Evolutionary conservation across 2,888 invertebrate species (phyloP).

Genomic region (Dicranocentrus wangi): DNA sequence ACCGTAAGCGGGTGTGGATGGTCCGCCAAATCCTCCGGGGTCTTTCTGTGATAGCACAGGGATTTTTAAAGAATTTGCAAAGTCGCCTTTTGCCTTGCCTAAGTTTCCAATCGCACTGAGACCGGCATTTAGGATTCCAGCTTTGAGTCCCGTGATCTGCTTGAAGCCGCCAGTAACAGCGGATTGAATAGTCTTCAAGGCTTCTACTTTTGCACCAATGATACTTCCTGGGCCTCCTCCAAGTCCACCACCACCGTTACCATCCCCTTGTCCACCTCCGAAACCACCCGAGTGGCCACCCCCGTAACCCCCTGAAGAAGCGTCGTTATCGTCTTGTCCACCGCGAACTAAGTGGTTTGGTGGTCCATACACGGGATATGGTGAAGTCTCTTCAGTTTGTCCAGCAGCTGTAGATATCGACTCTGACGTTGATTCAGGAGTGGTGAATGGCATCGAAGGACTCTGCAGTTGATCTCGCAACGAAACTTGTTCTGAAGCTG

Average conservation of each 20-base stretch:
- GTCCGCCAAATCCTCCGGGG: background rate
- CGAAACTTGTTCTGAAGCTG: background rate
- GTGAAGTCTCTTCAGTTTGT: slow-evolving; percentile 3
- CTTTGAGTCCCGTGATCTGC: slow-evolving; percentile 32
- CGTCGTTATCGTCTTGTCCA: no score
- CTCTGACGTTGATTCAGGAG: background rate
- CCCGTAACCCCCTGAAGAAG: background rate
- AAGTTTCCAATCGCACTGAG: slow-evolving; percentile 30
- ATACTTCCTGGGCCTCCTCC: background rate
- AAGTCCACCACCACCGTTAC: background rate
- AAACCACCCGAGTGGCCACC: background rate
- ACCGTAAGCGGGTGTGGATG: background rate
- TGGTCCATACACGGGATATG: slow-evolving; percentile 18
- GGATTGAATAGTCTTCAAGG: slow-evolving; percentile 16
- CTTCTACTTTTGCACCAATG: slow-evolving; percentile 32
- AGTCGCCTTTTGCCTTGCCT: slow-evolving; percentile 29
- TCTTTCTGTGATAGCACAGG: slow-evolving; percentile 11
- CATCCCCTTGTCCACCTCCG: background rate
- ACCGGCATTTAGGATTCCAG: slow-evolving; percentile 46
- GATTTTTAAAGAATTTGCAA: slow-evolving; percentile 33
- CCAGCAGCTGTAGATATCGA: background rate
- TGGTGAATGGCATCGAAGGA: background rate
- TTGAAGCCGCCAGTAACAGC: slow-evolving; percentile 37
- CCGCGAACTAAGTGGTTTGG: background rate
- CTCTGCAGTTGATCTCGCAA: background rate